Conservation (phyloP, 2,113 vertebrate genomes). For the Cinclus mexicanus region DNA sequence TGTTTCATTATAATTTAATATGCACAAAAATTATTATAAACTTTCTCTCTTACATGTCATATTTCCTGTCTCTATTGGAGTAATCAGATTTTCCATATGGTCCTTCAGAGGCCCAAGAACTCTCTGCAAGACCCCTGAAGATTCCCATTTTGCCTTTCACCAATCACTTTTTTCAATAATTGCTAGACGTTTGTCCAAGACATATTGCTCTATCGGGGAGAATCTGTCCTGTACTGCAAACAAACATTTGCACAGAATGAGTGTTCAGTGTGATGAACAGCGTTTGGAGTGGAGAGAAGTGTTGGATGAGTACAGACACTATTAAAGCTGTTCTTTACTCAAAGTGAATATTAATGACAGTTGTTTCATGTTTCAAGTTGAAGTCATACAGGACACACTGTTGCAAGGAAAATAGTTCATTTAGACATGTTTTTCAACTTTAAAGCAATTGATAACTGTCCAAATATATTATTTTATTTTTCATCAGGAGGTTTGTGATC, state of each 20-base stretch:
- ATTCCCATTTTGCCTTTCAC: slow-evolving; percentile 46
- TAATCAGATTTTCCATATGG: slow-evolving; percentile 58
- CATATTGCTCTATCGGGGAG: slow-evolving; percentile 38
- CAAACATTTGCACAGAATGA: slow-evolving; percentile 56
- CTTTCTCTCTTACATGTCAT: background rate
- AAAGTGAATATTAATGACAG: slow-evolving; percentile 65
- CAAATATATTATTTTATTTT: background rate
- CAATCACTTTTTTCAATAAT: slow-evolving; percentile 57
- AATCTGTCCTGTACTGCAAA: slow-evolving; percentile 61
- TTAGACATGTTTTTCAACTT: background rate
- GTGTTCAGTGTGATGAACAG: slow-evolving; percentile 47
- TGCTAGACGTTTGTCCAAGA: slow-evolving; percentile 60
- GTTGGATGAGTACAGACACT: slow-evolving; percentile 60
- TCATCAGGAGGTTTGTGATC: background rate
- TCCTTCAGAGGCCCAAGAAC: slow-evolving; percentile 36
- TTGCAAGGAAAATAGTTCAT: background rate
- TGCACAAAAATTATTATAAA: background rate
- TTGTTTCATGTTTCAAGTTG: slow-evolving; percentile 26
- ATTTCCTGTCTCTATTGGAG: background rate
- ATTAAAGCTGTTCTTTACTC: slow-evolving; percentile 69
- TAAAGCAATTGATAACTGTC: background rate
- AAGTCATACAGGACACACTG: background rate
- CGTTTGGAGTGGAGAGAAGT: slow-evolving; percentile 43
- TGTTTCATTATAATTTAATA: background rate
- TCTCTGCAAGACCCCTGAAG: slow-evolving; percentile 16